Percentiles rank a stretch among this genome's conserved stretches.
These are phyloP conservation scores for Panulirus ornatus DNA, from an alignment of 1,140 invertebrate species.

Conservation along the genomic window DNA sequence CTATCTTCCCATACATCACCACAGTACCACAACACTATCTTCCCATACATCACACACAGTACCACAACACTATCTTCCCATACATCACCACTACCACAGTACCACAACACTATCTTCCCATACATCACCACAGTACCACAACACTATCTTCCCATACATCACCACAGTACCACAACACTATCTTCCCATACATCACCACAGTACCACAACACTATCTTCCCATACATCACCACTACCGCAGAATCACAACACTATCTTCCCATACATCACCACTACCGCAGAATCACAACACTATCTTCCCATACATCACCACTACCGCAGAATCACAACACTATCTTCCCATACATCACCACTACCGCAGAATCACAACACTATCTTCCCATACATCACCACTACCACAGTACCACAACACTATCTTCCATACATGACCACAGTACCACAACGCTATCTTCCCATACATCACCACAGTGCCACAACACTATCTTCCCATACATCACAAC, in stretches of 20 bases:
- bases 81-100: background rate
- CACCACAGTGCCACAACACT: too few species aligned
- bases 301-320: background rate
- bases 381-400: too few species aligned
- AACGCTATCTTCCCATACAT: too few species aligned
- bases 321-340: background rate
- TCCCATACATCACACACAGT: background rate
- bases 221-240: background rate
- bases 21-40: background rate
- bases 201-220: background rate
- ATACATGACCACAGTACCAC: background rate
- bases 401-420: background rate
- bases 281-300: background rate
- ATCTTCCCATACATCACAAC: too few species aligned
- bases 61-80: background rate
- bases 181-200: background rate
- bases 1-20: background rate
- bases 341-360: background rate
- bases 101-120: background rate
- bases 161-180: background rate
- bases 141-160: background rate
- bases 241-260: too few species aligned
- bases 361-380: background rate
- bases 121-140: background rate
- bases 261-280: background rate